Evolutionary conservation across 2,797 vertebrate genomes (phyloP), one percentile per base, ranked within the genome.

Genomic region (Oryzias sinensis): DNA sequence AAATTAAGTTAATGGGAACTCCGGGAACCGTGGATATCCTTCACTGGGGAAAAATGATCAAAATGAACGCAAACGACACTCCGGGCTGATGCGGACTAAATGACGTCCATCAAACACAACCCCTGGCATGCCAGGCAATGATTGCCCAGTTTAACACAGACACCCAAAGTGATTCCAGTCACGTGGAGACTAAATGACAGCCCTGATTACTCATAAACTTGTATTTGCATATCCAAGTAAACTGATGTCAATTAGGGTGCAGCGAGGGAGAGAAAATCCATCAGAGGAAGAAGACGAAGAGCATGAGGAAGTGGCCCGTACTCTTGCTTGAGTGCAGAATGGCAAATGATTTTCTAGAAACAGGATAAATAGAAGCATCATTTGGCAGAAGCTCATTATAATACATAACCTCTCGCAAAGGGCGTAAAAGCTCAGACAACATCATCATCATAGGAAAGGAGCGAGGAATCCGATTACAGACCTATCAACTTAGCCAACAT

Each of bases 171-270:
- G 62, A 67, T 63, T 70, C 46, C 25, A n/a, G 66, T 82, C 70
- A 75, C 33, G 24, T 44, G 69, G 70, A 66, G 58, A 16, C 49
- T 73, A 72, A 77, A 69, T 72, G 82, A 75, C 83, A 76, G 71
- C 75, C 74, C 74, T 71, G 79, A 83, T 84, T 72, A 67, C 77
- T 78, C 81, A 76, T 77, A 68, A 79, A 82, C 65, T 57, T n/a
- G 42, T 40, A 80, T 80, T 86, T 85, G 76, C 75, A 84, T 82
- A 74, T 65, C 52, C 53, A 57, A 72, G 68, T 73, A 68, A 80
- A 79, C 59, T 40, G 53, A 63, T 77, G 77, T 78, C 75, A 79
- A 81, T 78, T 72, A 67, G 59, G 62, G 66, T 58, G 65, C 67
- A 67, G 73, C 16, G 76, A 81, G 69, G 71, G 63, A 65, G 74